Percentiles rank a stretch among this genome's conserved stretches.
Evolutionary conservation across 2,113 vertebrate species (phyloP).

Genomic region (Channa argus): DNA sequence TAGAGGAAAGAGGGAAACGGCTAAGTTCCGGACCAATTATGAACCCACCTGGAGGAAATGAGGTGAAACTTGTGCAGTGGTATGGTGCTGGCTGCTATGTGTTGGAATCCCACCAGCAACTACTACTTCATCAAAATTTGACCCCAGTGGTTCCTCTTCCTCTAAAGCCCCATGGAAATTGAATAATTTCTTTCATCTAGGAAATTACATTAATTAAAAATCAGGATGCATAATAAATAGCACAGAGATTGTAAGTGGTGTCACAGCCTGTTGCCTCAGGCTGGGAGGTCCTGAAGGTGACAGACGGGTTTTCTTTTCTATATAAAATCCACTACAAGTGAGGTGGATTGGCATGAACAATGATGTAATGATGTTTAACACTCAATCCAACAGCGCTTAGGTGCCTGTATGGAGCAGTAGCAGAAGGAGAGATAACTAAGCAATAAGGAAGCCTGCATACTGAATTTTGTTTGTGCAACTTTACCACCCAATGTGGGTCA

Average conservation of each 20-base stretch:
- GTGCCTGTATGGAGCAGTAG: slow-evolving; percentile 33
- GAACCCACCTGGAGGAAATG: slow-evolving; percentile 64
- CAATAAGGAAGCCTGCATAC: slow-evolving; percentile 18
- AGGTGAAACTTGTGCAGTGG: slow-evolving; percentile 30
- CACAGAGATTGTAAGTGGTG: slow-evolving; percentile 49
- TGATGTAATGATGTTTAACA: slow-evolving; percentile 25
- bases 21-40: slow-evolving; percentile 73
- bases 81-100: slow-evolving; percentile 29
- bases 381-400: slow-evolving; percentile 18
- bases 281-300: slow-evolving; percentile 48
- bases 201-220: slow-evolving; percentile 80
- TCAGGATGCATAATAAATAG: slow-evolving; percentile 76
- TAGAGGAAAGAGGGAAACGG: slow-evolving; percentile 45
- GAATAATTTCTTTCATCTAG: slow-evolving; percentile 76
- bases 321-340: slow-evolving; percentile 43
- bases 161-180: slow-evolving; percentile 62
- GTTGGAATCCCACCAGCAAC: slow-evolving; percentile 47
- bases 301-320: slow-evolving; percentile 50
- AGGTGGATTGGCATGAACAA: slow-evolving; percentile 35
- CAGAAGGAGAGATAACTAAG: slow-evolving; percentile 37
- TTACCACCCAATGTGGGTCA: slow-evolving; percentile 52
- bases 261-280: slow-evolving; percentile 55
- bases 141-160: slow-evolving; percentile 70
- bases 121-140: slow-evolving; percentile 72
- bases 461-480: slow-evolving; percentile 49